Evolutionary conservation across 2,888 invertebrate genomes (phyloP).

Genomic region (Drosophila anomelani): DNA sequence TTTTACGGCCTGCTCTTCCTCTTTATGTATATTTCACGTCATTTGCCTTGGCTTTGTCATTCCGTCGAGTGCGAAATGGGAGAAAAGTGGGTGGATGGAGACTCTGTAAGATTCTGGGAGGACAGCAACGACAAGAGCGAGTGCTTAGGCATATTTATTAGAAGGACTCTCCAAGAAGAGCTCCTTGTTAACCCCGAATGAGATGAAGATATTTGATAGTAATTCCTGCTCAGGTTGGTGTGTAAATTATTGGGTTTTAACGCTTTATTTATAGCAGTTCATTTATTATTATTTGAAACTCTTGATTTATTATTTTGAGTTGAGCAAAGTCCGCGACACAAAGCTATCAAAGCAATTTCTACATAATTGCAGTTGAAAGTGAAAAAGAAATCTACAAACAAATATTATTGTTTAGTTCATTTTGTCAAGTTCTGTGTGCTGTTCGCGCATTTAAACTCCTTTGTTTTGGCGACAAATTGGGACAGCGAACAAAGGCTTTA

Average conservation of each 20-base stretch:
- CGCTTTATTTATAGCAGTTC: constrained; percentile 13
- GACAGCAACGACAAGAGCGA: constrained; percentile 32
- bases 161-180: constrained; percentile 44
- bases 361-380: constrained; percentile 14
- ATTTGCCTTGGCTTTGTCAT: constrained; percentile 72
- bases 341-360: constrained; percentile 7
- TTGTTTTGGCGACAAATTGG: constrained; percentile 73
- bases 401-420: constrained; percentile 20
- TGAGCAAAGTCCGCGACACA: background rate
- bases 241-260: constrained; percentile 29
- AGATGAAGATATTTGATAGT: constrained; percentile 50
- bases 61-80: constrained; percentile 38
- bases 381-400: constrained; percentile 8
- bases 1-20: constrained; percentile 44
- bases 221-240: constrained; percentile 14
- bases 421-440: constrained; percentile 4
- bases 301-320: constrained; percentile 4
- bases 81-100: background rate
- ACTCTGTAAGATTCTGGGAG: background rate
- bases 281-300: background rate
- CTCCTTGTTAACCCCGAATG: constrained; percentile 46
- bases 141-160: constrained; percentile 76
- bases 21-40: constrained; percentile 63
- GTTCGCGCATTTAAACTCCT: constrained; percentile 51
- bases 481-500: constrained; percentile 40